Conservation (phyloP, 2,113 vertebrate species). For the Garra rufa region DNA sequence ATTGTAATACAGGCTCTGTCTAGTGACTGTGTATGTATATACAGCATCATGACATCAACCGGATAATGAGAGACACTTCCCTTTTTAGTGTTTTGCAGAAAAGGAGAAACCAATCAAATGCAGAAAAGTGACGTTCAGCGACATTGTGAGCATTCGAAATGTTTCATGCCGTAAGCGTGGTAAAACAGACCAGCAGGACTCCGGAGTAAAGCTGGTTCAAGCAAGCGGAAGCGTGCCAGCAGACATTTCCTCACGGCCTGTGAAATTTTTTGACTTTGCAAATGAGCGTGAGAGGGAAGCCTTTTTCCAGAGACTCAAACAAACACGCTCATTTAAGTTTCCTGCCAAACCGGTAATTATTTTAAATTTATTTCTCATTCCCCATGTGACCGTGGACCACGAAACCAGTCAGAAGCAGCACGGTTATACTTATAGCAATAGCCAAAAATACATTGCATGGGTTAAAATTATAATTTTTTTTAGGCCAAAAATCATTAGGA, state of each 20-base stretch:
- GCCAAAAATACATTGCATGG: too few species aligned
- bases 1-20: not conserved
- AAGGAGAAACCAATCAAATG: slow-evolving; percentile 26
- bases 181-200: not conserved
- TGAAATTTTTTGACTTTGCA: slow-evolving; percentile 69
- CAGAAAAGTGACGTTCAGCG: slow-evolving; percentile 69
- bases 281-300: slow-evolving; percentile 47
- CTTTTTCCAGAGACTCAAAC: slow-evolving; percentile 59
- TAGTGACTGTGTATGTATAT: not conserved
- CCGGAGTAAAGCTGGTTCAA: not conserved
- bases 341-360: slow-evolving; percentile 49
- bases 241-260: not conserved
- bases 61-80: not conserved
- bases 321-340: slow-evolving; percentile 49
- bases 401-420: too few species aligned
- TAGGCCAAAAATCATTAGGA: too few species aligned
- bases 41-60: slow-evolving; percentile 8
- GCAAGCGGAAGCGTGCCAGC: not conserved
- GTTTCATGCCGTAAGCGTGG: not conserved
- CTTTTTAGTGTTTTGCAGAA: slow-evolving; percentile 9
- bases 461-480: too few species aligned
- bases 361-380: not conserved
- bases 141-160: slow-evolving; percentile 18
- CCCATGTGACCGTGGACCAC: too few species aligned
- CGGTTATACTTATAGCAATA: too few species aligned